Percentiles rank a stretch among this genome's conserved stretches.
Conservation (phyloP, 2,888 invertebrate species). For the Drosophila yooni region DNA sequence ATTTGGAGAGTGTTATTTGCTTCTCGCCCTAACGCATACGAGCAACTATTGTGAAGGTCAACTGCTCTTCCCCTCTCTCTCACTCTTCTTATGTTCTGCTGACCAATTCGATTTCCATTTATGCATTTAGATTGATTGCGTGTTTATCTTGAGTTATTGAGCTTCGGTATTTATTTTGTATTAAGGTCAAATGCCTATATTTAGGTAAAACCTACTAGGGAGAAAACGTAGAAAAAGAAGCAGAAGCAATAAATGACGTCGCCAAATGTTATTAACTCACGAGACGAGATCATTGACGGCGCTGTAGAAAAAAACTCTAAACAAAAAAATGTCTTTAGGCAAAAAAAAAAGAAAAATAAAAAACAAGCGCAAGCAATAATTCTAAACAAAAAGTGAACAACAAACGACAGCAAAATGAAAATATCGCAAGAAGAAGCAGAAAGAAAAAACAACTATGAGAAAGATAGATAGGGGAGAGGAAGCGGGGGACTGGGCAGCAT, state of each 20-base stretch:
- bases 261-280: slow-evolving; percentile 55
- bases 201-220: neutral
- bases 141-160: slow-evolving; percentile 18
- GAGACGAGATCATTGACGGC: slow-evolving; percentile 31
- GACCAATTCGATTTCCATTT: slow-evolving; percentile 37
- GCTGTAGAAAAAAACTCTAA: slow-evolving; percentile 19
- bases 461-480: too few species aligned
- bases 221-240: neutral
- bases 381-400: slow-evolving; percentile 49
- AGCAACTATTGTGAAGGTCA: slow-evolving; percentile 27
- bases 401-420: slow-evolving; percentile 43
- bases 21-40: slow-evolving; percentile 16
- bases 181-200: slow-evolving; percentile 55
- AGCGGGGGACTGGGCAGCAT: slow-evolving; percentile 3
- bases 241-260: slow-evolving; percentile 19
- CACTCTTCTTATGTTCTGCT: neutral
- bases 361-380: slow-evolving; percentile 39
- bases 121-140: slow-evolving; percentile 4
- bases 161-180: slow-evolving; percentile 46
- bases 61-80: neutral
- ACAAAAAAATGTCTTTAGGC: neutral
- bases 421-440: slow-evolving; percentile 39
- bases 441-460: slow-evolving; percentile 16
- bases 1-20: slow-evolving; percentile 28
- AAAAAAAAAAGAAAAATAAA: neutral